These are phyloP conservation scores for Gobio occitaniae DNA, from an alignment of 2,797 vertebrate species.

Conservation along the genomic window DNA sequence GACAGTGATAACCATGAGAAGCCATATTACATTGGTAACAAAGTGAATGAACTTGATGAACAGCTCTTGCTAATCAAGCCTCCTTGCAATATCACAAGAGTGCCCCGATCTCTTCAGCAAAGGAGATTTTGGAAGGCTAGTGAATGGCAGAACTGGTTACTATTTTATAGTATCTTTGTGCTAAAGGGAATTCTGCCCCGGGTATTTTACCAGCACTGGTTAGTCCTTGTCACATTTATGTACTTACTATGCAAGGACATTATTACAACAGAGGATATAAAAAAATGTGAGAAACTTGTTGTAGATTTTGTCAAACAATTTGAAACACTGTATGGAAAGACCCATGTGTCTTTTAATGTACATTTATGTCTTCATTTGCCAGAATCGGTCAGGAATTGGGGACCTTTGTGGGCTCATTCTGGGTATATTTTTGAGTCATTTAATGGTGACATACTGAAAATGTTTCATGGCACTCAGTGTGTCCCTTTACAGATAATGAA, in stretches of 20 bases:
- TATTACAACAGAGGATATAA: slow-evolving; percentile 11
- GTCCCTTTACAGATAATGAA: slow-evolving; percentile 44
- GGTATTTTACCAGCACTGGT: slow-evolving; percentile 42
- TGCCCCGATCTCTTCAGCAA: slow-evolving; percentile 41
- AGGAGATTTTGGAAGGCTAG: slow-evolving; percentile 49
- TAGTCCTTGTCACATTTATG: slow-evolving; percentile 28
- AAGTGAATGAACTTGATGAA: slow-evolving; percentile 19
- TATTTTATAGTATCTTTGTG: slow-evolving; percentile 38
- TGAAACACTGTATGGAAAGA: slow-evolving; percentile 34
- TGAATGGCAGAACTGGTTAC: slow-evolving; percentile 47
- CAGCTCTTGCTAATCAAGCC: slow-evolving; percentile 41
- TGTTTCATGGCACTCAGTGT: slow-evolving; percentile 38
- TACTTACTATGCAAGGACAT: slow-evolving; percentile 15
- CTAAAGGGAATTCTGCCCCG: slow-evolving; percentile 20
- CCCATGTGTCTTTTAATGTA: slow-evolving; percentile 22
- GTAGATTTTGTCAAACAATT: slow-evolving; percentile 25
- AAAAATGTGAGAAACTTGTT: slow-evolving; percentile 31
- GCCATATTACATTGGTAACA: slow-evolving; percentile 50
- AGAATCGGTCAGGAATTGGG: slow-evolving; percentile 18
- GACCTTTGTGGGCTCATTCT: neutral
- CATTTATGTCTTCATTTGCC: slow-evolving; percentile 51
- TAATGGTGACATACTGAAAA: slow-evolving; percentile 18
- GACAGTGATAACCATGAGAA: slow-evolving; percentile 57
- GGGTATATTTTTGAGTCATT: slow-evolving; percentile 4
- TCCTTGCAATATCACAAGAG: slow-evolving; percentile 41